phyloP scores from a whole-genome alignment of 2,888 invertebrate genomes.

The Himalopsyche japonica region DNA sequence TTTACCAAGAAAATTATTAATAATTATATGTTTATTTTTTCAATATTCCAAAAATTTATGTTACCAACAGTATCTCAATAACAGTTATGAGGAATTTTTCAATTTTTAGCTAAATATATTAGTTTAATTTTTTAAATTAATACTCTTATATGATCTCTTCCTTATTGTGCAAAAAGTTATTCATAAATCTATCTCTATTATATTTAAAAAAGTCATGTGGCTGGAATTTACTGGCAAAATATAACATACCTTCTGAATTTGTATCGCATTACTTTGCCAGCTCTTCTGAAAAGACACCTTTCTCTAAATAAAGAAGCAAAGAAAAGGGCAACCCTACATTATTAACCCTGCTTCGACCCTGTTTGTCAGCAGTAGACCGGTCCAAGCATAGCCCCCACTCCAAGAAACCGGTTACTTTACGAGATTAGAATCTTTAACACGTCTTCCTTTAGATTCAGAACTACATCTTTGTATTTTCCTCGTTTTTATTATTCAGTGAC shows the following conservation, averaged over 20 bases:
- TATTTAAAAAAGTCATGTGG: no score
- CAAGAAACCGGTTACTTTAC: slow-evolving; percentile 22
- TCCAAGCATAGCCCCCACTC: not conserved
- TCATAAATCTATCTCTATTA: no score
- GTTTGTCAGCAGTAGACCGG: not conserved
- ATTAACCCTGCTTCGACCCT: not conserved
- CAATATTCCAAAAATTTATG: no score
- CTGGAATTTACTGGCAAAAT: not conserved
- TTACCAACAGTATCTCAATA: no score
- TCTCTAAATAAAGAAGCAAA: not conserved
- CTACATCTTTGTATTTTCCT: not conserved
- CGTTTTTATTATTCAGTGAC: not conserved
- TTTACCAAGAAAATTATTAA: no score
- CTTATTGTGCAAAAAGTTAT: no score
- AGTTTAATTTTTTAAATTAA: no score
- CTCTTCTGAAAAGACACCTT: not conserved
- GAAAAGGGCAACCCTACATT: not conserved
- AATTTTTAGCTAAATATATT: no score
- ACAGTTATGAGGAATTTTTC: no score
- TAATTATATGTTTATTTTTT: no score
- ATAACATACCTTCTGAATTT: not conserved
- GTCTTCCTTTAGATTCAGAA: slow-evolving; percentile 13
- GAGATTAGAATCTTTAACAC: slow-evolving; percentile 36
- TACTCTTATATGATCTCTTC: no score
- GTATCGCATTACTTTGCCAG: not conserved